Conservation (phyloP, 2,797 vertebrate genomes). For the Loriculus beryllinus region DNA sequence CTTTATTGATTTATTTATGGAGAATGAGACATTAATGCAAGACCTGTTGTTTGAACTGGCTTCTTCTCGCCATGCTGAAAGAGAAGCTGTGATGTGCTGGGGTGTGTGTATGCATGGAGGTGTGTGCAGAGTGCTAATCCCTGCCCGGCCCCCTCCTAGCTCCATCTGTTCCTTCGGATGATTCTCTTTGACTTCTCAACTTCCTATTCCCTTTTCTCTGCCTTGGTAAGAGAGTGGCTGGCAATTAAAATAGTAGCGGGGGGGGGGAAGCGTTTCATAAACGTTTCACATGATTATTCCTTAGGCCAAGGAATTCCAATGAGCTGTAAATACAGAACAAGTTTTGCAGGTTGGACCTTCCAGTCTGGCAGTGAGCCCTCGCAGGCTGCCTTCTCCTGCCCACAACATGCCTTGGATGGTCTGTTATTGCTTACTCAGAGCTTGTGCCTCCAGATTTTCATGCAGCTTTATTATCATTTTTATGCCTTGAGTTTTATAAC, state of each 20-base stretch:
- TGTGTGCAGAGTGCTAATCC: conserved; percentile 23
- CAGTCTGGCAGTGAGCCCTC: neutral
- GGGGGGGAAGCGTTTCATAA: conserved; percentile 1
- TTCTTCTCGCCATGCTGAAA: neutral
- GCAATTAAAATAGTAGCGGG: conserved; percentile 62
- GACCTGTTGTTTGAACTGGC: conserved; percentile 55
- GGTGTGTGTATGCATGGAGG: neutral
- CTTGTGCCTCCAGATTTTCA: neutral
- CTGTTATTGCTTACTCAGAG: neutral
- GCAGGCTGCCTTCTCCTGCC: neutral
- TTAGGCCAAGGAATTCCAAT: conserved; percentile 36
- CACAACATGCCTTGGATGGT: rapidly evolving
- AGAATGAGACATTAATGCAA: conserved; percentile 49
- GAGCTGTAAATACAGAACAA: neutral
- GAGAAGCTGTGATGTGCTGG: neutral
- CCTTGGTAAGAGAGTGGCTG: neutral
- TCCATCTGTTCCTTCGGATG: neutral
- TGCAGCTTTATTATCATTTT: conserved; percentile 16
- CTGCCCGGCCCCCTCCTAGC: neutral
- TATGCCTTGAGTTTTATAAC: conserved; percentile 20
- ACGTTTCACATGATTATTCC: neutral
- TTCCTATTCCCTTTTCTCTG: conserved; percentile 4
- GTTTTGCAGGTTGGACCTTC: neutral
- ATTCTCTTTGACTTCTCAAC: neutral
- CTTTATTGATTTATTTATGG: conserved; percentile 62